phyloP scores from a whole-genome alignment of 2,113 vertebrate species.

The Colistium nudipinnis region DNA sequence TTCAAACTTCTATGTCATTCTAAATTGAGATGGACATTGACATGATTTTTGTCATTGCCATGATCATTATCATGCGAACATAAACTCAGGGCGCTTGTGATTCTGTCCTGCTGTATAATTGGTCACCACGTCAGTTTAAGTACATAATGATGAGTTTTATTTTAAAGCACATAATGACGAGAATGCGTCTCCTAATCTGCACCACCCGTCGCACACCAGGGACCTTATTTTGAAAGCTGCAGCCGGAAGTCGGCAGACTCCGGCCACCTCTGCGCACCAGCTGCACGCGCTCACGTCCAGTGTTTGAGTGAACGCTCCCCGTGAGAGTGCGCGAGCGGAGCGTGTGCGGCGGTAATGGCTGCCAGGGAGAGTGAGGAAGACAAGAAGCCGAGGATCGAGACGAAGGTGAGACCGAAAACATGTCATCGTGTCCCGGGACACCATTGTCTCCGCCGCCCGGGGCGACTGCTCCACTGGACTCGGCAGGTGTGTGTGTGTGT shows the following conservation, averaged over 20 bases:
- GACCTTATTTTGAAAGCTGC: constrained; percentile 47
- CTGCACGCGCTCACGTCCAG: constrained; percentile 57
- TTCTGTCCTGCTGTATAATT: too few relatives aligned
- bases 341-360: constrained; percentile 78
- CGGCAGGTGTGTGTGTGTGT: constrained; percentile 50
- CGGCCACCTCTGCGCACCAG: constrained; percentile 36
- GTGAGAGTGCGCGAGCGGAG: constrained; percentile 55
- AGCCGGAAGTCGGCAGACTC: constrained; percentile 17
- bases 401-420: constrained; percentile 47
- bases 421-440: background rate
- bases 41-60: too few relatives aligned
- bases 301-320: constrained; percentile 54
- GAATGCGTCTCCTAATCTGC: too few relatives aligned
- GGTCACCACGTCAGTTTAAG: too few relatives aligned
- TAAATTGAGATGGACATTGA: too few relatives aligned
- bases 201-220: too few relatives aligned
- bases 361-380: constrained; percentile 71
- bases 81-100: too few relatives aligned
- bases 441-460: constrained; percentile 34
- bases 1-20: too few relatives aligned
- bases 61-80: too few relatives aligned
- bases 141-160: too few relatives aligned
- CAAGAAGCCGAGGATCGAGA: constrained; percentile 59
- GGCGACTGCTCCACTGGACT: constrained; percentile 10
- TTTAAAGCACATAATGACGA: too few relatives aligned